Evolutionary conservation across 2,113 vertebrate species (phyloP).

Genomic region (Nerophis lumbriciformis): DNA sequence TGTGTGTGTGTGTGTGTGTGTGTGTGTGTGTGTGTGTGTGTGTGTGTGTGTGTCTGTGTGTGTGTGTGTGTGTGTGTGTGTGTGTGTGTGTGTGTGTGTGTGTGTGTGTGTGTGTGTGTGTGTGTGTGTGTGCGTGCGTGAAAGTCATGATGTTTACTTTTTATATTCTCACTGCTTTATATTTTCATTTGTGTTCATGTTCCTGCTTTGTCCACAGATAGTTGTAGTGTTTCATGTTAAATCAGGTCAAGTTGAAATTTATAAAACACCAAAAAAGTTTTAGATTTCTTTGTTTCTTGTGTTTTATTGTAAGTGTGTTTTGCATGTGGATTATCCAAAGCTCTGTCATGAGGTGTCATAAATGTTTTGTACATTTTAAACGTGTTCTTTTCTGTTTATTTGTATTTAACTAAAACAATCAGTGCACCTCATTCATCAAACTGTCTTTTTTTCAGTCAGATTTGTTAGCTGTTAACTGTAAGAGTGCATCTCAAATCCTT

Average conservation of each 20-base stretch:
- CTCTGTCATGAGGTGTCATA: conserved; percentile 21
- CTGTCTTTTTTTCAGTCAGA: too few species aligned
- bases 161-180: conserved; percentile 62
- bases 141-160: conserved; percentile 80
- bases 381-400: not conserved
- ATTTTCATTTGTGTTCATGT: conserved; percentile 39
- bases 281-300: conserved; percentile 21
- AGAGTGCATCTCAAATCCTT: too few species aligned
- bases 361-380: conserved; percentile 22
- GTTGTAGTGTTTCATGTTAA: conserved; percentile 33
- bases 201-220: conserved; percentile 35
- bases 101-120: not conserved
- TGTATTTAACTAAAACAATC: not conserved
- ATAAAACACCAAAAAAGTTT: conserved; percentile 25
- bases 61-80: too few species aligned
- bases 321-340: conserved; percentile 39
- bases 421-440: too few species aligned
- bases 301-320: conserved; percentile 20
- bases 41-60: too few species aligned
- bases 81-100: too few species aligned
- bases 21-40: too few species aligned
- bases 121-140: conserved; percentile 49
- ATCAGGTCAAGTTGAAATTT: conserved; percentile 14
- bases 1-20: too few species aligned
- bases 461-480: too few species aligned